Base-by-base conservation (phyloP, 2,888 invertebrate species). In the Synanthedon andrenaeformis region DNA sequence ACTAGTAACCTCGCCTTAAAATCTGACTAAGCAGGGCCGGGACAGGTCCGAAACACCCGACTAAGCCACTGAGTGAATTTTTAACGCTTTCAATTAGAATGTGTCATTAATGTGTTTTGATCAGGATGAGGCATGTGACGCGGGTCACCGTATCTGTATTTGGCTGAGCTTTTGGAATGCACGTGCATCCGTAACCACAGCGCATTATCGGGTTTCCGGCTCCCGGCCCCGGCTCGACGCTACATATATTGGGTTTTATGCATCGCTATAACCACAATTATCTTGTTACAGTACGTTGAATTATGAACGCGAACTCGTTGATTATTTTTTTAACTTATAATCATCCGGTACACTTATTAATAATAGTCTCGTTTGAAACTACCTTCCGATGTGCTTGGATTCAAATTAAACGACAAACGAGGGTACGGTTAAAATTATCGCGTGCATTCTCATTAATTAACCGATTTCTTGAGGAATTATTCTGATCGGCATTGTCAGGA, bases 391-490 rank as follows among this genome's bases (percentile, higher is more conserved):
- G 13, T 12, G 45, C 4, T 41, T 49, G 19, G 53, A 53, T 50
- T 53, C 23, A 51, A 55, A 51, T 54, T 49, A 52, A 42, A 52
- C 45, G 52, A 53, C 51, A 55, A 55, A 54, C 51, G 51, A 55
- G 49, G 49, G 58, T 54, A 51, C 48, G 49, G 50, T 60, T 60
- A 54, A 53, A 58, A 58, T 58, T 59, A 52, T 52, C 50, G 55
- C 53, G 50, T 41, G 55, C 59, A 54, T 58, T 45, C n/a, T 6
- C 13, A 59, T 59, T 59, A 62, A 61, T 63, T 60, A 56, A 52
- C 58, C 58, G 58, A 61, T 65, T 60, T 61, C 58, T 60, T 55
- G 53, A 53, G 56, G 45, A 56, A 54, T 60, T 57, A 57, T 54
- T 23, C 23, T 52, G 51, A 51, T 53, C 53, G 51, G 13, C 13